Base-by-base conservation (phyloP, 2,888 invertebrate genomes). In the Aricia artaxerxes region DNA sequence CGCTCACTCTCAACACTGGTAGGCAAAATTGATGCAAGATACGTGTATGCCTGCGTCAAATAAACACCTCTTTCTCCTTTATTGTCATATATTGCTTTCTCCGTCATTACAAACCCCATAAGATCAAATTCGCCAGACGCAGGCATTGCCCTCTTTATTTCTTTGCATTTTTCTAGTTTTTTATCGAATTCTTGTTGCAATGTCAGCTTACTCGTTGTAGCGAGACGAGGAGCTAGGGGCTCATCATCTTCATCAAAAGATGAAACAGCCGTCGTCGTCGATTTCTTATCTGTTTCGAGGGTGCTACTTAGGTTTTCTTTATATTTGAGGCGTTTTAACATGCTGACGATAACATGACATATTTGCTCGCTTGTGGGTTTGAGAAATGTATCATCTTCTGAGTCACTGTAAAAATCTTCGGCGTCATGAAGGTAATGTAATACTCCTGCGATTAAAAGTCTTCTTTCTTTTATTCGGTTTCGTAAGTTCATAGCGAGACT, bases 41-140 rank as follows among this genome's bases (percentile, higher is more conserved):
- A 35, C 4, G 73, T 73, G 40, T 73, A 73, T 35, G 40, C 40
- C 73, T 73, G 73, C 73, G 73, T 38, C 35, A 73, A 73, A 73
- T 40, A 73, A 60, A 60, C 60, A n/a, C 60, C n/a, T n/a, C 60
- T 60, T 60, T 60, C 60, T n/a, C 60, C 60, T 60, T 60, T 60
- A 60, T n/a, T 60, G 60, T n/a, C n/a, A n/a, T n/a, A n/a, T n/a
- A n/a, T n/a, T n/a, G n/a, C n/a, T 60, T 60, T 60, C 5, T 60
- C 60, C 16, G 60, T 60, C 60, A 60, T 60, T 60, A 60, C 60
- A 60, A 60, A 60, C n/a, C 60, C n/a, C n/a, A n/a, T 60, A 60
- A 60, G 60, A 2, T 60, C n/a, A 60, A 60, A n/a, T n/a, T 60
- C 60, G 60, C 4, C n/a, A n/a, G 16, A n/a, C 60, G 60, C 16